Evolutionary conservation across 2,797 vertebrate genomes (phyloP).

Genomic region (Sebastes ruberrimus): DNA sequence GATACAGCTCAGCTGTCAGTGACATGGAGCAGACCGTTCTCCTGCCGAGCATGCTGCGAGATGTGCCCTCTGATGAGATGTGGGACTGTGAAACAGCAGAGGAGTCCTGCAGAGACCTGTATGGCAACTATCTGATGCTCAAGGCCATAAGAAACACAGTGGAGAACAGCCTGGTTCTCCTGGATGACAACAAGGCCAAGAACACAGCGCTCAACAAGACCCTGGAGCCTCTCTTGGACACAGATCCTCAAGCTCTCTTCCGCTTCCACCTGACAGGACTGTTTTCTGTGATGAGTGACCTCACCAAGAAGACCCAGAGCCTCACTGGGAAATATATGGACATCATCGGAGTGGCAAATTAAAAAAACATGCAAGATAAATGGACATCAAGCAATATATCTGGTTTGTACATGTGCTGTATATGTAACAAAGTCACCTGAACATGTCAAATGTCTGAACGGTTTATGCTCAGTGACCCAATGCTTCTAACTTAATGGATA

Average conservation of each 20-base stretch:
- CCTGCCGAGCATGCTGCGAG: constrained; percentile 89
- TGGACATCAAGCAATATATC: neutral
- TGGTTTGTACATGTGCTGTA: neutral
- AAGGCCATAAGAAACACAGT: constrained; percentile 85
- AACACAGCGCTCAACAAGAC: neutral
- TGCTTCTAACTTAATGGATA: neutral
- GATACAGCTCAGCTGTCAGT: constrained; percentile 80
- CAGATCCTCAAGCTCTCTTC: constrained; percentile 83
- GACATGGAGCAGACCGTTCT: constrained; percentile 92
- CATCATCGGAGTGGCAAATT: constrained; percentile 79
- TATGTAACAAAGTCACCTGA: neutral
- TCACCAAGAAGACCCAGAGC: constrained; percentile 84
- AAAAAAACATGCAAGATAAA: neutral
- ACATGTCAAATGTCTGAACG: constrained; percentile 1
- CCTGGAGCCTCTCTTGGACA: constrained; percentile 52
- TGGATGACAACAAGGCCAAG: constrained; percentile 58
- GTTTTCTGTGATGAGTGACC: constrained; percentile 84
- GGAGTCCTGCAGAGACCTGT: constrained; percentile 74
- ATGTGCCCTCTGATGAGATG: constrained; percentile 71
- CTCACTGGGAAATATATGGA: constrained; percentile 89
- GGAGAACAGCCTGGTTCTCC: constrained; percentile 80
- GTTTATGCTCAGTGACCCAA: neutral
- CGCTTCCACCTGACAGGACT: constrained; percentile 87
- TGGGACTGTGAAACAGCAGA: constrained; percentile 1
- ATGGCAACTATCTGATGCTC: constrained; percentile 85